A percentile compares a stretch with the other conserved stretches of the same genome.
Conservation (phyloP, 2,888 invertebrate species). For the Physocephala rufipes region DNA sequence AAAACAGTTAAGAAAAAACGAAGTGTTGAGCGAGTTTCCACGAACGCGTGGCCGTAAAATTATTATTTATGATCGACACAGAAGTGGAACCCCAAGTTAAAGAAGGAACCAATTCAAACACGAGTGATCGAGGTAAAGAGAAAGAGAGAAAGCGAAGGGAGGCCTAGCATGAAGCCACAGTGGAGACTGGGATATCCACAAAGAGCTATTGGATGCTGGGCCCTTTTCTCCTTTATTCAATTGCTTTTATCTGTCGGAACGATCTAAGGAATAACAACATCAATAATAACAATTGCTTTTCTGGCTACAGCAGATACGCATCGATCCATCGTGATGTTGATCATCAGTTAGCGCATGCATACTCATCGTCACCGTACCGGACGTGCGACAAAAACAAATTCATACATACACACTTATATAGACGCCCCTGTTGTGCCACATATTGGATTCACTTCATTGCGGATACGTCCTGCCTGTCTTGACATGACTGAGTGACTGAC, state of each 20-base stretch:
- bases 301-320: not conserved
- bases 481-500: conserved; percentile 6
- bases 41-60: conserved; percentile 43
- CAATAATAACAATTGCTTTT: conserved; percentile 6
- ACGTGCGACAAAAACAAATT: conserved; percentile 1
- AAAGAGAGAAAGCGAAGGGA: not conserved
- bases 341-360: conserved; percentile 14
- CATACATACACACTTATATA: not conserved
- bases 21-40: conserved; percentile 5
- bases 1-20: no score
- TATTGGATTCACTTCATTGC: not conserved
- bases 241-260: conserved; percentile 33
- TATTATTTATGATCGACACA: conserved; percentile 40
- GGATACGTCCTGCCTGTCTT: no score
- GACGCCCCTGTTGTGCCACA: no score
- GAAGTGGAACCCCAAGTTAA: not conserved
- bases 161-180: not conserved
- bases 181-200: not conserved
- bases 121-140: no score
- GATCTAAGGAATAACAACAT: conserved; percentile 30
- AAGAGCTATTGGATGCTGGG: not conserved
- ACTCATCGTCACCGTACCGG: conserved; percentile 27
- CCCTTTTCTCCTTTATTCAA: conserved; percentile 19
- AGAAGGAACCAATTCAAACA: not conserved
- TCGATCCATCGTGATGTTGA: conserved; percentile 21